These are phyloP conservation scores for Micropoecilia bifurca DNA, from an alignment of 2,797 vertebrate species.

Conservation along the genomic window DNA sequence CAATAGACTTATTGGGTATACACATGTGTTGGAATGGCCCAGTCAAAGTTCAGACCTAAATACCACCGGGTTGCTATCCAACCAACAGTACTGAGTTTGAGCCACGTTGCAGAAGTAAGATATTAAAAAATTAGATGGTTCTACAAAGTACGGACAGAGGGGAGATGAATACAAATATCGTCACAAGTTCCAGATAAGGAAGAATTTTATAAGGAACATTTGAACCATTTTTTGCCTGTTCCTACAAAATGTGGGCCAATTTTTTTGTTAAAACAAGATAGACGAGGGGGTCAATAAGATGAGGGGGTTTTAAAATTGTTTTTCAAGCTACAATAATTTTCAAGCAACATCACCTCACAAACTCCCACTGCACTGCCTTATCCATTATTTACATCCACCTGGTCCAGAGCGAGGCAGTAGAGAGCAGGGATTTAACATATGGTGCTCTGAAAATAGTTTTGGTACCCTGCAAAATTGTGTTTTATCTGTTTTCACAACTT, in stretches of 20 bases:
- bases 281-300: neutral
- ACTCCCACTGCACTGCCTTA: conserved; percentile 13
- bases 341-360: conserved; percentile 18
- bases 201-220: neutral
- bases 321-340: neutral
- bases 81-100: neutral
- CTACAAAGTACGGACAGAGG: neutral
- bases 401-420: conserved; percentile 14
- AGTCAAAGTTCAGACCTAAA: neutral
- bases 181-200: neutral
- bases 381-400: conserved; percentile 42
- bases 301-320: neutral
- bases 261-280: neutral
- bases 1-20: neutral
- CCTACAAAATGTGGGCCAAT: neutral
- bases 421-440: conserved; percentile 44
- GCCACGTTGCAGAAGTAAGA: neutral
- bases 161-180: neutral
- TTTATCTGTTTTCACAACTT: conserved; percentile 17
- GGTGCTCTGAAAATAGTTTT: conserved; percentile 26
- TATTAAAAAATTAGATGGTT: neutral
- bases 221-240: neutral
- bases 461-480: neutral
- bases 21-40: neutral
- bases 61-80: neutral